Conservation (phyloP, 1,140 invertebrate genomes). For the Brachionus sp. region DNA sequence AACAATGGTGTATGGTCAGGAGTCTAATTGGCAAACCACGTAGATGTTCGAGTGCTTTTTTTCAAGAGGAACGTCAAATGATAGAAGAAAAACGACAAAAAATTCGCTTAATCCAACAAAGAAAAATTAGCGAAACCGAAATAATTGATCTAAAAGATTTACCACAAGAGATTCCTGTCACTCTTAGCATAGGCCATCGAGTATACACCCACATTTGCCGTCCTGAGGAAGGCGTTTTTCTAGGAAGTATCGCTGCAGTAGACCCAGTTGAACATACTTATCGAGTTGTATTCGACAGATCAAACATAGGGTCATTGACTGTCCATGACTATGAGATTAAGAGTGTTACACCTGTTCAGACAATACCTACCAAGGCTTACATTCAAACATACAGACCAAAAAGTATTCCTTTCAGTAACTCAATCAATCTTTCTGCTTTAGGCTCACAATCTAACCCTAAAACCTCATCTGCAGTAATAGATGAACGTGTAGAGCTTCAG, state of each 20-base stretch:
- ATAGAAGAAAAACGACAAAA: conserved; percentile 83
- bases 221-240: conserved; percentile 94
- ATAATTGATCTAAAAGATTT: conserved; percentile 75
- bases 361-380: conserved; percentile 6
- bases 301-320: conserved; percentile 87
- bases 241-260: conserved; percentile 91
- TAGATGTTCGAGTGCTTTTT: conserved; percentile 73
- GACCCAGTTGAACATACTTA: conserved; percentile 96
- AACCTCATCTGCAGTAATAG: background rate
- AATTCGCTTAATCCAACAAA: conserved; percentile 86
- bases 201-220: conserved; percentile 73
- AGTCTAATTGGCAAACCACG: conserved; percentile 94
- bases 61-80: conserved; percentile 85
- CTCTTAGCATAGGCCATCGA: conserved; percentile 92
- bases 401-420: background rate
- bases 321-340: conserved; percentile 91
- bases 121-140: conserved; percentile 76
- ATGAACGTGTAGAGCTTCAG: background rate
- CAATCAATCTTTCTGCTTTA: background rate
- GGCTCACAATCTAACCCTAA: background rate
- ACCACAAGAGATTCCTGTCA: conserved; percentile 86
- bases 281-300: conserved; percentile 88
- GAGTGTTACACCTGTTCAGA: conserved; percentile 35
- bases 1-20: conserved; percentile 91
- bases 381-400: conserved; percentile 34